Conservation (phyloP, 2,888 invertebrate species). For the Chrysina gloriosa region DNA sequence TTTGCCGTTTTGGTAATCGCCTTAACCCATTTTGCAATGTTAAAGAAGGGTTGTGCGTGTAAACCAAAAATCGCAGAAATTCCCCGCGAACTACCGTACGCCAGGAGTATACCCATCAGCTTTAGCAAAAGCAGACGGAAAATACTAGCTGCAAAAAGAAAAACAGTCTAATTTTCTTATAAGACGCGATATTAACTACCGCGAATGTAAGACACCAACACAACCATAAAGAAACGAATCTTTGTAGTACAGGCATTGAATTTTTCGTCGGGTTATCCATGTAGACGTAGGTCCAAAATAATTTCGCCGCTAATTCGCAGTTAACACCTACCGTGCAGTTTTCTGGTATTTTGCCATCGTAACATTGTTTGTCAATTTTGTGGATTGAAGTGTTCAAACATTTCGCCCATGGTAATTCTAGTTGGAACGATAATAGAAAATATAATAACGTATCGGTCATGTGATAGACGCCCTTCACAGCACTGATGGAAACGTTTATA, state of each 20-base stretch:
- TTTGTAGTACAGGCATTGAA: conserved; percentile 2
- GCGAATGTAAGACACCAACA: conserved; percentile 32
- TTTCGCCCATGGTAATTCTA: conserved; percentile 27
- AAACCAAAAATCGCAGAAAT: conserved; percentile 25
- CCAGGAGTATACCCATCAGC: neutral
- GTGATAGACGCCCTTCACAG: conserved; percentile 14
- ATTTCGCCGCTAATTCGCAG: conserved; percentile 4
- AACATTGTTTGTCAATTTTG: conserved; percentile 12
- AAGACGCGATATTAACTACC: conserved; percentile 18
- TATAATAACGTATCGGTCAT: conserved; percentile 28
- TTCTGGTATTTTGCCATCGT: conserved; percentile 1
- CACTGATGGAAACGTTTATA: conserved; percentile 11
- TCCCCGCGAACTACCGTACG: conserved; percentile 10
- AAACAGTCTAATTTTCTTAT: conserved; percentile 10
- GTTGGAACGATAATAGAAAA: conserved; percentile 33
- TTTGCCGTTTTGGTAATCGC: conserved; percentile 32
- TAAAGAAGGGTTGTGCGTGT: neutral
- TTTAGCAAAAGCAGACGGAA: conserved; percentile 8
- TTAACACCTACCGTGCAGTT: conserved; percentile 14
- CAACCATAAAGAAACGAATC: conserved; percentile 34
- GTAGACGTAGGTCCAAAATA: conserved; percentile 36
- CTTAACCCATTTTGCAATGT: conserved; percentile 39
- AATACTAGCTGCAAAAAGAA: conserved; percentile 6
- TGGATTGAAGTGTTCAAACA: conserved; percentile 21
- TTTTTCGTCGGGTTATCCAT: conserved; percentile 31